phyloP scores from a whole-genome alignment of 2,888 invertebrate species.

The Griposia aprilina region DNA sequence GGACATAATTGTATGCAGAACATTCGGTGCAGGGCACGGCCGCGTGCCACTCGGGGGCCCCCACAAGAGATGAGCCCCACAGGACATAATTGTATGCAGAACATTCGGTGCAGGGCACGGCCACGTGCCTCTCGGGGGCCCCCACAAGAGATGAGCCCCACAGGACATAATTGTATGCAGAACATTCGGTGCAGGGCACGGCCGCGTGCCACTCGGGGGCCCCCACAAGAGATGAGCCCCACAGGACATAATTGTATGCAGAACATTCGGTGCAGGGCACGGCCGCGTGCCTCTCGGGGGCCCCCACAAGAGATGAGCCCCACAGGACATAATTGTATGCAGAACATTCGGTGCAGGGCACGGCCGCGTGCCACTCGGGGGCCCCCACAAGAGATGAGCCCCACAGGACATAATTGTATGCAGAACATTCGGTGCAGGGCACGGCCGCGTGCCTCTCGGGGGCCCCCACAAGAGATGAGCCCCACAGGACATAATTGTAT shows the following conservation, averaged over 20 bases:
- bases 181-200: neutral
- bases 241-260: conserved; percentile 17
- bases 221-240: neutral
- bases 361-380: neutral
- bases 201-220: neutral
- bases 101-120: neutral
- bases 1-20: conserved; percentile 15
- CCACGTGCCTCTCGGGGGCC: neutral
- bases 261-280: neutral
- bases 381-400: neutral
- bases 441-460: neutral
- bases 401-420: conserved; percentile 15
- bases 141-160: neutral
- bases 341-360: neutral
- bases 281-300: neutral
- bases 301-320: neutral
- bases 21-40: neutral
- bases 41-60: neutral
- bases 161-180: conserved; percentile 14
- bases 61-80: neutral
- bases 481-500: conserved; percentile 16
- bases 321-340: conserved; percentile 17
- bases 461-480: neutral
- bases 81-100: conserved; percentile 14
- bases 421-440: neutral